Base-by-base conservation (phyloP, 2,113 vertebrate genomes). In the Forbesichthys agassizii region DNA sequence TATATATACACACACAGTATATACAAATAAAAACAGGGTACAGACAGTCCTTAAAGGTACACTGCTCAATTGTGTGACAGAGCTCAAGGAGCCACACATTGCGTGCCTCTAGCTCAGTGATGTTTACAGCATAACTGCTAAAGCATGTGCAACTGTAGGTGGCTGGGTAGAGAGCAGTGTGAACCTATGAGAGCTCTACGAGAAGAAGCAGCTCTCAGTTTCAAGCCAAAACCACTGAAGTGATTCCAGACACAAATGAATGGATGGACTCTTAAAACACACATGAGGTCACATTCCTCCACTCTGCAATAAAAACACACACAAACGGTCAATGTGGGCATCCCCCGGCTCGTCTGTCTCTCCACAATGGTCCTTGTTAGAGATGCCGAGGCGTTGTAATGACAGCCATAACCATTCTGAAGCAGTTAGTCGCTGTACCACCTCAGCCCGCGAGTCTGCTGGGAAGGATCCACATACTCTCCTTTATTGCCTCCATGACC, bases 281-380 rank as follows among this genome's bases (percentile, higher is more conserved):
- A 77, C 4, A 66, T 33, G 63, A 27, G 65, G 74, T 68, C 51
- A 49, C 49, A 59, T 68, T 57, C 74, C 84, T 87, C 82, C 75
- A 88, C 80, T 82, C 70, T 61, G 75, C 69, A 66, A 79, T 54
- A 84, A 52, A 82, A 47, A 71, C 16, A 61, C 63, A 48, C 55
- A 68, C 33, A 77, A 12, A 55, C 61, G 61, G 69, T 61, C 48
- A 69, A 55, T 20, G 54, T 61, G 12, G 77, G 55, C 54, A 68
- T 86, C 84, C 81, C 76, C 66, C 59, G 74, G 69, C 82, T 73
- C 61, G n/a, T 84, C 66, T 46, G 74, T 86, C 83, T 84, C 73
- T 80, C 73, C 69, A 80, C 78, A 81, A 88, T 84, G 77, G 82
- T 84, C 83, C 77, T 87, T 79, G 82, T 88, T 86, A 82, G 82